These are phyloP conservation scores for Gorsachius goisagi DNA, from an alignment of 2,113 vertebrate genomes.

Conservation along the genomic window DNA sequence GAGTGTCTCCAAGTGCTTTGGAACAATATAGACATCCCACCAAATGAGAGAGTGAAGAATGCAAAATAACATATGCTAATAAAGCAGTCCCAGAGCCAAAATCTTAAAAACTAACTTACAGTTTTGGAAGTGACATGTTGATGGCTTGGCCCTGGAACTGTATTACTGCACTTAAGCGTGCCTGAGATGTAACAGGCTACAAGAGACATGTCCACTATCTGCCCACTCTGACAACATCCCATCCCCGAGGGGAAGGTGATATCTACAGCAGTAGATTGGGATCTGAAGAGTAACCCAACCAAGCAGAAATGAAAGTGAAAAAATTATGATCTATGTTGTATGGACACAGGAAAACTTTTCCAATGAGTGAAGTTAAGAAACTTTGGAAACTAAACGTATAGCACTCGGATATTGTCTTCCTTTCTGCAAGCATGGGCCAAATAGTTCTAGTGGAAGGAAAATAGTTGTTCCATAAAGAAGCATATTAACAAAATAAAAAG, in stretches of 20 bases:
- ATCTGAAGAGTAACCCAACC: neutral
- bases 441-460: neutral
- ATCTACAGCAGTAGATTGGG: neutral
- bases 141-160: neutral
- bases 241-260: neutral
- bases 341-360: neutral
- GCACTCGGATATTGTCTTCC: neutral
- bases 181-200: neutral
- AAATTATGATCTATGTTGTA: neutral
- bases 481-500: neutral
- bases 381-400: neutral
- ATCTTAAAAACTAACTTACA: neutral
- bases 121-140: neutral
- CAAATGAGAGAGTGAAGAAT: neutral
- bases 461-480: neutral
- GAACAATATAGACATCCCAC: neutral
- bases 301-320: neutral
- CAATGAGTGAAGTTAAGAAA: neutral
- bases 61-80: neutral
- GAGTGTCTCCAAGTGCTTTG: neutral
- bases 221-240: neutral
- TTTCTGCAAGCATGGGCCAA: neutral
- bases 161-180: neutral
- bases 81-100: neutral
- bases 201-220: neutral